These are phyloP conservation scores for Helostoma temminkii DNA, from an alignment of 2,797 vertebrate genomes.

Conservation along the genomic window DNA sequence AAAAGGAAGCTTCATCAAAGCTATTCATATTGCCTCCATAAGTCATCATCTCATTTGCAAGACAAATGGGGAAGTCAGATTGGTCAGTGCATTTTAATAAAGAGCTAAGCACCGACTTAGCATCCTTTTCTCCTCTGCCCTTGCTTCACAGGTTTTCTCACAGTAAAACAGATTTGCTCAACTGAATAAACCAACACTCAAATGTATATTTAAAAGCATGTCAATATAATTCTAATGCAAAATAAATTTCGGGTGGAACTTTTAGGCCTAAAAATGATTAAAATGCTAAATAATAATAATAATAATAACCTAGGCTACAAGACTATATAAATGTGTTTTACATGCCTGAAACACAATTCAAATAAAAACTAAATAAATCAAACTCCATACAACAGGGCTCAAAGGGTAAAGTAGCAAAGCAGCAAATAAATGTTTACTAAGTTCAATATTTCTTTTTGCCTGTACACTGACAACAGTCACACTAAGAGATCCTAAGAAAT, in stretches of 20 bases:
- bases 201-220: neutral
- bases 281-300: too few relatives aligned
- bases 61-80: conserved; percentile 76
- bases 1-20: conserved; percentile 79
- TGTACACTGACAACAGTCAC: neutral
- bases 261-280: too few relatives aligned
- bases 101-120: conserved; percentile 42
- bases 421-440: too few relatives aligned
- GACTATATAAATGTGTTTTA: too few relatives aligned
- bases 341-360: too few relatives aligned
- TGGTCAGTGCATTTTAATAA: conserved; percentile 76
- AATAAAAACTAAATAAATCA: too few relatives aligned
- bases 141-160: conserved; percentile 9
- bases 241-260: too few relatives aligned
- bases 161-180: conserved; percentile 15
- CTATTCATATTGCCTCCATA: conserved; percentile 78
- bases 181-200: conserved; percentile 1
- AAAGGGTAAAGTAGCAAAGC: too few relatives aligned
- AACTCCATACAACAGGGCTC: too few relatives aligned
- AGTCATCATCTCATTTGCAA: conserved; percentile 84
- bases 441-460: neutral
- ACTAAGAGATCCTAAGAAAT: neutral
- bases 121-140: conserved; percentile 38
- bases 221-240: neutral
- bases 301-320: too few relatives aligned